These are phyloP conservation scores for Parasteatoda lunata DNA, from an alignment of 2,888 invertebrate genomes.

Conservation along the genomic window DNA sequence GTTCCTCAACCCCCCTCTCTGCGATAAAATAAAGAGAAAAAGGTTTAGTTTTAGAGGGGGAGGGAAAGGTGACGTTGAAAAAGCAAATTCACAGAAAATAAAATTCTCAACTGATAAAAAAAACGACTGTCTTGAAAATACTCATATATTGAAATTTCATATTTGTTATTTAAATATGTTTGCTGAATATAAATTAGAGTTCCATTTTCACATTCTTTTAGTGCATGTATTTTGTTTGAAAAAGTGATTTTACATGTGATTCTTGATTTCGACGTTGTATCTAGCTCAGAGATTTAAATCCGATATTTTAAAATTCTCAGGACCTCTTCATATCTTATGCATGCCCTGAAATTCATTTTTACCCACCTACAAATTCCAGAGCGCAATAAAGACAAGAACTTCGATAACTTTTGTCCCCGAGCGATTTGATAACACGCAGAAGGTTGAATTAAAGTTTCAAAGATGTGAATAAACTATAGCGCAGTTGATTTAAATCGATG, in stretches of 20 bases:
- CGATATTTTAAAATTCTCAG: conserved; percentile 2
- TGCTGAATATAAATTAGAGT: not conserved
- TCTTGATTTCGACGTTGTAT: not conserved
- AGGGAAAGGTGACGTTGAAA: not conserved
- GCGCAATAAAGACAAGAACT: not conserved
- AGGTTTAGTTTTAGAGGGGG: not conserved
- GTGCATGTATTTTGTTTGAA: not conserved
- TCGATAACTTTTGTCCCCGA: not conserved
- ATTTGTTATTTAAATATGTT: conserved; percentile 3
- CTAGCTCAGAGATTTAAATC: not conserved
- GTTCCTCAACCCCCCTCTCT: conserved; percentile 13
- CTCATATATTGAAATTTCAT: conserved; percentile 1
- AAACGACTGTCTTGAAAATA: not conserved
- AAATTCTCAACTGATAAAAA: not conserved
- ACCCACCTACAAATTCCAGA: not conserved
- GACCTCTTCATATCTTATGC: not conserved
- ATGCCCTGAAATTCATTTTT: not conserved
- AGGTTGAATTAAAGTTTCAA: too few relatives aligned
- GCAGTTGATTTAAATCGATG: too few relatives aligned
- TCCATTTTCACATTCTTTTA: not conserved
- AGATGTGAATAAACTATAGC: too few relatives aligned
- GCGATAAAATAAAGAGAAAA: not conserved
- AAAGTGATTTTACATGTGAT: not conserved
- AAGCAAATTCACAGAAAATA: not conserved
- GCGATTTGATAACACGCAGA: not conserved